A percentile compares a stretch with the other conserved stretches of the same genome.
phyloP scores from a whole-genome alignment of 2,888 invertebrate genomes.

The Archips xylosteana region DNA sequence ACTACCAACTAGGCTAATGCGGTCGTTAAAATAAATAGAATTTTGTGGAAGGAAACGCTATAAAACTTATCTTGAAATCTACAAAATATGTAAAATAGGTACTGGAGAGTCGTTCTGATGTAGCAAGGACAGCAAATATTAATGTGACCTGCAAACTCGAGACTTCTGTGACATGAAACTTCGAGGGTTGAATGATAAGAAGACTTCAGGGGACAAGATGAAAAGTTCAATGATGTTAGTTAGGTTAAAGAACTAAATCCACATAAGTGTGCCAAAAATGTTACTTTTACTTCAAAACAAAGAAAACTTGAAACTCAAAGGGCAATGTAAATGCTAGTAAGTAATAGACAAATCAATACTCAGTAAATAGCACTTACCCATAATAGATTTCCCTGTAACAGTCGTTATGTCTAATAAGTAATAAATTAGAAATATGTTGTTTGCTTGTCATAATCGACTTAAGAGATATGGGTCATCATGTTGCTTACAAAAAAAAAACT shows the following conservation, averaged over 20 bases:
- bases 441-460: not conserved
- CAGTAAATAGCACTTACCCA: not conserved
- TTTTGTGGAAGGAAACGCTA: not conserved
- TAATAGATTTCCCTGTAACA: too few species aligned
- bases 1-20: too few species aligned
- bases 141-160: conserved; percentile 15
- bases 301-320: not conserved
- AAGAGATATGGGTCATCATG: not conserved
- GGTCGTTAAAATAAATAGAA: too few species aligned
- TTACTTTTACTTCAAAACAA: not conserved
- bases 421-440: not conserved
- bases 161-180: conserved; percentile 8
- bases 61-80: not conserved
- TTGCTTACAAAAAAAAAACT: not conserved
- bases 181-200: conserved; percentile 13
- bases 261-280: not conserved
- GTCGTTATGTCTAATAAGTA: too few species aligned
- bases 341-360: not conserved
- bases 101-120: not conserved
- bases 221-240: conserved; percentile 10
- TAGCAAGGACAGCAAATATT: conserved; percentile 1
- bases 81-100: not conserved
- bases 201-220: conserved; percentile 6
- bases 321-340: not conserved
- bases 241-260: not conserved